Evolutionary conservation across 2,797 vertebrate genomes (phyloP), one percentile per base, ranked within the genome.

Genomic region (Sarcophilus harrisii): DNA sequence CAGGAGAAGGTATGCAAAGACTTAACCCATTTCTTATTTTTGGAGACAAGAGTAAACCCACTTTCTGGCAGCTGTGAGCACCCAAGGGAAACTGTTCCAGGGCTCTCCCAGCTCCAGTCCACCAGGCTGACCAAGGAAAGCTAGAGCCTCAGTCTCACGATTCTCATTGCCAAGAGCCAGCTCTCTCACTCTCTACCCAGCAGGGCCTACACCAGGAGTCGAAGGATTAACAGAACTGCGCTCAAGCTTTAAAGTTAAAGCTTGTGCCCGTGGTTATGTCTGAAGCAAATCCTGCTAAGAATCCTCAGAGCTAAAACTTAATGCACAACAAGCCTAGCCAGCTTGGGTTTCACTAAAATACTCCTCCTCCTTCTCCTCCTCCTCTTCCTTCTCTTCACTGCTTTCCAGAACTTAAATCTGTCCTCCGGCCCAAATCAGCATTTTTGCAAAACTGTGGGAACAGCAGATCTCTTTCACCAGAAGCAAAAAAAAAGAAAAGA

Each of bases 141-240:
- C 60, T 4, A 29, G 92, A 29, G 21, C 38, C 73, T 95, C 91
- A 30, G 93, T 21, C 49, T 57, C 1, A 30, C 60, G 1, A n/a
- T 28, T 0, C 54, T 38, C 0, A 0, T 55, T 57, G 93, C 73
- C 14, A 81, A 87, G 27, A 87, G 73, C 38, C 73, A 49, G 27
- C 73, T 49, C 38, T 81, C 73, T 87, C 38, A 27, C 38, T 87
- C 38, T 13, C 58, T 24, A 93, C 32, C 0, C 12, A 52, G 60
- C 45, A 58, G 58, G 29, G 95, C 91, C 81, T 32, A 12, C 5
- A 0, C 8, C 0, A 1, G 28, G 52, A 16, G 38, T 57, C 58
- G 52, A 5, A 57, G 30, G 87, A 0, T 5, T 2, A 6, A 18
- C 11, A 91, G 58, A 11, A 0, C 10, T 0, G 49, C n/a, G 58